Evolutionary conservation across 2,888 invertebrate species (phyloP).

Genomic region (Ramazzottius varieornatus): DNA sequence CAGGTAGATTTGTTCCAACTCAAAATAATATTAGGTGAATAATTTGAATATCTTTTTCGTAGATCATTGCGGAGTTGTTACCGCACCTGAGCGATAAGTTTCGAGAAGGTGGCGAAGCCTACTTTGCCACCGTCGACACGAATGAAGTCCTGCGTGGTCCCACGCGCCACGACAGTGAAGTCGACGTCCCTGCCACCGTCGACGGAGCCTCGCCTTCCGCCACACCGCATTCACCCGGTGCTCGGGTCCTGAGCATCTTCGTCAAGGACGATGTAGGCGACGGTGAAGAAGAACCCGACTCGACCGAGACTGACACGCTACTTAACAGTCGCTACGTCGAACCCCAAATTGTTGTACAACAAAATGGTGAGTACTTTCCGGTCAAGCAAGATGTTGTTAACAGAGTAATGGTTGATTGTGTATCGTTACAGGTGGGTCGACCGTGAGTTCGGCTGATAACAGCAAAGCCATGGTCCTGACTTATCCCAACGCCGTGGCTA

Average conservation of each 20-base stretch:
- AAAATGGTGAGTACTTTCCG: no score
- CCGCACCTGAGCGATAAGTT: not conserved
- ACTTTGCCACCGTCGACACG: not conserved
- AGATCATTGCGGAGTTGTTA: not conserved
- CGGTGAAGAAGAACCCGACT: no score
- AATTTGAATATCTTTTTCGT: not conserved
- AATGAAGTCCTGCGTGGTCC: not conserved
- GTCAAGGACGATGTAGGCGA: no score
- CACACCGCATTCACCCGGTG: no score
- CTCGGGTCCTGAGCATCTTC: no score
- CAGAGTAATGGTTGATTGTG: no score
- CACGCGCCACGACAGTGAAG: no score
- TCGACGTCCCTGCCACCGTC: not conserved
- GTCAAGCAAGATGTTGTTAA: no score
- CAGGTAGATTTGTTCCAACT: conserved; percentile 15
- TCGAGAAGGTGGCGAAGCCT: not conserved
- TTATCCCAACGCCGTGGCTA: not conserved
- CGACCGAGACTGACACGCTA: no score
- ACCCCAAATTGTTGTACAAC: no score
- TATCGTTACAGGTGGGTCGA: no score
- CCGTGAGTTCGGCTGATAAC: not conserved
- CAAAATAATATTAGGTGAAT: not conserved
- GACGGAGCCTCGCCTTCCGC: not conserved
- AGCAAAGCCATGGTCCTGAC: not conserved
- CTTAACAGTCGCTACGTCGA: no score